Base-by-base conservation (phyloP, 2,113 vertebrate genomes). In the Perccottus glenii region DNA sequence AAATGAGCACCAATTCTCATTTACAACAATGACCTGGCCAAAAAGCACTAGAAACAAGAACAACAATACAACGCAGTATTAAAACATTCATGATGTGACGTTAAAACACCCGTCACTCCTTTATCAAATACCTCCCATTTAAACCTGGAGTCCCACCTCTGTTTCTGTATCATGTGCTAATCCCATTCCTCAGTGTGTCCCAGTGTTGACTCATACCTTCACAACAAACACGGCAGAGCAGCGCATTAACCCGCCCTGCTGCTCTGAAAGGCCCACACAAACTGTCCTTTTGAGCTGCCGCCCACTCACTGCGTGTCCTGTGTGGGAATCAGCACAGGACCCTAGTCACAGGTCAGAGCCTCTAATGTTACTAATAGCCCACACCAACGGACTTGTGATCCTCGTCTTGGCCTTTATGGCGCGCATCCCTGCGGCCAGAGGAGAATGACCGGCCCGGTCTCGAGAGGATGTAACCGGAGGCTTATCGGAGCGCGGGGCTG, bases 351-450 rank as follows among this genome's bases (percentile, higher is more conserved):
- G 90, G 90, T 92, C 91, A 89, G 89, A 71, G 80, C 80, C 88
- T 92, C 91, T 93, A 91, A 87, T 81, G 89, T 94, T 93, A 92
- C 92, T 92, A 93, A 93, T 92, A 92, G 91, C 88, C 83, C 85
- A 82, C 84, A 87, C 90, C 89, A 85, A 88, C 88, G 84, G 90
- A 85, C 85, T 83, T 76, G 84, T 87, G 83, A 89, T 88, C 81
- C 77, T 87, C 84, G 75, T 83, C 81, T 83, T 86, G 77, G 83
- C 82, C 88, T 87, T 92, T 89, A 91, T 90, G 90, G 88, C 74
- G 82, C 84, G 81, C 89, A 87, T 90, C 90, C 87, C 87, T 76
- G 83, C 83, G 75, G 89, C 82, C 70, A 53, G 71, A 78, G 89
- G 86, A 92, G 89, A 92, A 93, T 89, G 88, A 86, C 90, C 88